These are phyloP conservation scores for Caenorhabditis becei DNA, from an alignment of 2,888 invertebrate genomes.

Conservation along the genomic window DNA sequence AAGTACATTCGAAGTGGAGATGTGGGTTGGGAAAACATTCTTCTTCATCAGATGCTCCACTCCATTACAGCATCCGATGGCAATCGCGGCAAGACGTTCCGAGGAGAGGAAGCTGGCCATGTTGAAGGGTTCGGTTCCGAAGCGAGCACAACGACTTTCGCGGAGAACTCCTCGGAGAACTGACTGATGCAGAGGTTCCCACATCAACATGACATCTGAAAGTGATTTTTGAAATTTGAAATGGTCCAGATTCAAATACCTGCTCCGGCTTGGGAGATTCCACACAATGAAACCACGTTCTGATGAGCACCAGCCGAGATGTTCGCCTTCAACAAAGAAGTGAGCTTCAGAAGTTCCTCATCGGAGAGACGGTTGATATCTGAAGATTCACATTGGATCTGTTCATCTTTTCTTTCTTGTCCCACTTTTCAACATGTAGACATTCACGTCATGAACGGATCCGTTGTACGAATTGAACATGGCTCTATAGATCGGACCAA, in stretches of 20 bases:
- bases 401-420: not conserved
- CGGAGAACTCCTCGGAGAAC: conserved; percentile 62
- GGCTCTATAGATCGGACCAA: conserved; percentile 59
- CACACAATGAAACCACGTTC: conserved; percentile 59
- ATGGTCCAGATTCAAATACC: no score
- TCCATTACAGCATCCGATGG: conserved; percentile 61
- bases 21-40: conserved; percentile 49
- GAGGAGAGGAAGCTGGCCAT: conserved; percentile 65
- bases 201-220: conserved; percentile 62
- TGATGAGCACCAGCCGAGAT: conserved; percentile 57
- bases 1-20: conserved; percentile 60
- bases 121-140: conserved; percentile 55
- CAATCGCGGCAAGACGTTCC: conserved; percentile 60
- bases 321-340: conserved; percentile 45
- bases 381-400: conserved; percentile 8
- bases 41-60: conserved; percentile 54
- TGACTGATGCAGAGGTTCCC: conserved; percentile 62
- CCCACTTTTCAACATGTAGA: conserved; percentile 58
- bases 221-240: not conserved
- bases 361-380: conserved; percentile 47
- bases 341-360: conserved; percentile 33
- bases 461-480: conserved; percentile 64
- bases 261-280: conserved; percentile 43
- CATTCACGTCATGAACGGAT: conserved; percentile 58
- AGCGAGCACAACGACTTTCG: conserved; percentile 64